These are phyloP conservation scores for Taenioides sp. DNA, from an alignment of 2,797 vertebrate genomes.

Conservation along the genomic window DNA sequence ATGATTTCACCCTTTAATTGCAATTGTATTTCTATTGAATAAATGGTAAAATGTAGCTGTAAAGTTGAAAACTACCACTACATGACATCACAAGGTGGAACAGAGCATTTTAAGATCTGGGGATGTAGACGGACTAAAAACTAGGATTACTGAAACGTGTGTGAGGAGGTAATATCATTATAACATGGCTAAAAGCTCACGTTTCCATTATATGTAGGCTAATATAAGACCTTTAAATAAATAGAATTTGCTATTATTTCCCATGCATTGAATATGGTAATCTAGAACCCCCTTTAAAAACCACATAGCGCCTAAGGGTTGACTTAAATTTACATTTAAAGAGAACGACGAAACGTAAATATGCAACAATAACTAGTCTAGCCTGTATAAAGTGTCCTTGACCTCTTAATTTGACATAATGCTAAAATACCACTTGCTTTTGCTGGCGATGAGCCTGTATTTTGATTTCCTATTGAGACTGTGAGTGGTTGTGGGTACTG, in stretches of 20 bases:
- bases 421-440: constrained; percentile 1
- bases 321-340: background rate
- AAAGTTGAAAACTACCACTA: no score
- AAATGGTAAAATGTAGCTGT: no score
- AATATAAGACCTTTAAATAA: background rate
- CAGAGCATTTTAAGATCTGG: no score
- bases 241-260: background rate
- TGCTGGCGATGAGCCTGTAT: background rate
- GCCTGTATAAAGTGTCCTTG: background rate
- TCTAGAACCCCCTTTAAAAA: no score
- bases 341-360: constrained; percentile 12
- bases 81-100: no score
- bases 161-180: no score
- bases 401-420: background rate
- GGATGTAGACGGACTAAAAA: no score
- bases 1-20: no score
- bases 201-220: no score
- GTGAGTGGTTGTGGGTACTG: background rate
- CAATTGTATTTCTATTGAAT: no score
- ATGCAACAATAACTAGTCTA: background rate
- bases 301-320: background rate
- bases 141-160: no score
- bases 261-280: background rate
- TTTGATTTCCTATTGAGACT: constrained; percentile 3
- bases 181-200: no score